Evolutionary conservation across 2,888 invertebrate species (phyloP).

Genomic region (Cerastis rubricosa): DNA sequence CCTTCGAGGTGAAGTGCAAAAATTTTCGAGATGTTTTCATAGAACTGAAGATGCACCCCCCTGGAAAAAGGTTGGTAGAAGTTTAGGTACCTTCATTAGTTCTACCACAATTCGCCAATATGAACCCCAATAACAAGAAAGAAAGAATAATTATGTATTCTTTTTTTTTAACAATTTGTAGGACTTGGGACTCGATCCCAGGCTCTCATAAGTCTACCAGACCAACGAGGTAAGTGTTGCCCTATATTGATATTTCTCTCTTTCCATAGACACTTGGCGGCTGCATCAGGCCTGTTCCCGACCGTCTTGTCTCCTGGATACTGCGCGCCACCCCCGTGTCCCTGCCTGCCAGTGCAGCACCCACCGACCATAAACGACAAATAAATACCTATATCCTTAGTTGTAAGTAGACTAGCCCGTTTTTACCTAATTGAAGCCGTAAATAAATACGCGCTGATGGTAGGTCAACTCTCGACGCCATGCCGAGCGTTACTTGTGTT

Average conservation of each 20-base stretch:
- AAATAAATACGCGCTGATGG: neutral
- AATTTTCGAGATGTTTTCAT: too few relatives aligned
- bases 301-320: slow-evolving; percentile 80
- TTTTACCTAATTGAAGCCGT: neutral
- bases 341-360: slow-evolving; percentile 81
- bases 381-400: slow-evolving; percentile 56
- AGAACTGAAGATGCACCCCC: too few relatives aligned
- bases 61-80: too few relatives aligned
- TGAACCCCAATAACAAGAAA: too few relatives aligned
- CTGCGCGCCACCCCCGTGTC: slow-evolving; percentile 81
- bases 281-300: slow-evolving; percentile 91
- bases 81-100: too few relatives aligned
- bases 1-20: too few relatives aligned
- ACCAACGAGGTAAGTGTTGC: neutral
- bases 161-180: neutral
- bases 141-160: too few relatives aligned
- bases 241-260: neutral
- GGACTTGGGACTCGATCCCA: neutral
- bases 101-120: too few relatives aligned
- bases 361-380: slow-evolving; percentile 75
- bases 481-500: neutral
- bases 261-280: slow-evolving; percentile 90
- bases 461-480: neutral
- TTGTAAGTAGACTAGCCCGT: slow-evolving; percentile 8
- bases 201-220: neutral